Percentiles rank a stretch among this genome's conserved stretches.
phyloP scores from a whole-genome alignment of 2,113 vertebrate genomes.

The Myocastor coypus region DNA sequence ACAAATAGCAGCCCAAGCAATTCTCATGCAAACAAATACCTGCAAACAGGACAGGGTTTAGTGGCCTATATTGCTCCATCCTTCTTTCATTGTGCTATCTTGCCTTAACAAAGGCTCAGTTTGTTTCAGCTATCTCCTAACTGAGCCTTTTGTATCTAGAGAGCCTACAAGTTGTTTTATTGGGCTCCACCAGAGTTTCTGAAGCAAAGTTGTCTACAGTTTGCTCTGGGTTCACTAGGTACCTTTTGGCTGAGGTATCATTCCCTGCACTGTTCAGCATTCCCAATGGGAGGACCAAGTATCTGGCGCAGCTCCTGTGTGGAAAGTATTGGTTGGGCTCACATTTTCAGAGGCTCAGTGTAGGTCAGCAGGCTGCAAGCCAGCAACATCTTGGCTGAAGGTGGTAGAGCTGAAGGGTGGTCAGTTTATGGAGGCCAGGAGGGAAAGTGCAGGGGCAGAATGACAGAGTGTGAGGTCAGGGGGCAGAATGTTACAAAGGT shows the following conservation, averaged over 20 bases:
- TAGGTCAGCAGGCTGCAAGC: not conserved
- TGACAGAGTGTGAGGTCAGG: too few relatives aligned
- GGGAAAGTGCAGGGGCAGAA: not conserved
- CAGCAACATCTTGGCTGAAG: not conserved
- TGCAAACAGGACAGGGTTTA: not conserved
- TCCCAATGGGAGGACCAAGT: not conserved
- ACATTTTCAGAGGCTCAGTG: not conserved
- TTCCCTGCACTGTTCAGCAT: not conserved
- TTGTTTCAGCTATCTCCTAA: not conserved
- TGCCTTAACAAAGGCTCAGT: not conserved
- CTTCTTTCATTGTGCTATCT: not conserved
- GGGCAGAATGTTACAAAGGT: not conserved
- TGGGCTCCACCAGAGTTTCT: not conserved
- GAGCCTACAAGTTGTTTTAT: not conserved
- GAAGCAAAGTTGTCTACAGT: not conserved
- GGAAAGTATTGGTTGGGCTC: not conserved
- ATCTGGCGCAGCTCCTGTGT: too few relatives aligned
- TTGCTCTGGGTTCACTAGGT: not conserved
- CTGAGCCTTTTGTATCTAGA: not conserved
- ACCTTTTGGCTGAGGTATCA: not conserved
- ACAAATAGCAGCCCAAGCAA: not conserved
- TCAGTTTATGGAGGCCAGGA: not conserved
- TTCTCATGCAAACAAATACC: not conserved
- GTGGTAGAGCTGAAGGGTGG: not conserved
- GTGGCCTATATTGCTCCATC: not conserved